A percentile compares a stretch with the other conserved stretches of the same genome.
phyloP scores from a whole-genome alignment of 2,888 invertebrate species.

The Coenonympha arcania region DNA sequence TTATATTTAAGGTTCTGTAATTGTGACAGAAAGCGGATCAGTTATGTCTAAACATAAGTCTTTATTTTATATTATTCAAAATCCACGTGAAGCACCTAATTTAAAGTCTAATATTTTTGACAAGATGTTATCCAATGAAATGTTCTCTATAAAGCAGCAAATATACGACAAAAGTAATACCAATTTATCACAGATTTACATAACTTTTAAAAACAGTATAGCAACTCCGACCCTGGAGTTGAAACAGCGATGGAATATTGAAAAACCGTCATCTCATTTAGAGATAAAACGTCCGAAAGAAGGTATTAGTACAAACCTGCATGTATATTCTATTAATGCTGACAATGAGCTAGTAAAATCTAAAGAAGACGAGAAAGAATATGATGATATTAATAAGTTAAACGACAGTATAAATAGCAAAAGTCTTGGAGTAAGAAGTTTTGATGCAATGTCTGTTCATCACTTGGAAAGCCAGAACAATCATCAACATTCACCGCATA shows the following conservation, averaged over 20 bases:
- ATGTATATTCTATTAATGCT: background rate
- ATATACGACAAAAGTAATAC: slow-evolving; percentile 41
- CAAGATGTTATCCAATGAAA: slow-evolving; percentile 55
- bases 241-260: slow-evolving; percentile 50
- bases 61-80: slow-evolving; percentile 6
- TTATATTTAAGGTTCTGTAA: slow-evolving; percentile 19
- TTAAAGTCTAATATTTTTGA: slow-evolving; percentile 51
- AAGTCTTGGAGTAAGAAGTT: slow-evolving; percentile 50
- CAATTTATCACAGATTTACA: slow-evolving; percentile 30
- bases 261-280: slow-evolving; percentile 32
- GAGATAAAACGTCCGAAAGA: slow-evolving; percentile 14
- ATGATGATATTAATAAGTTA: slow-evolving; percentile 8
- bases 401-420: slow-evolving; percentile 34
- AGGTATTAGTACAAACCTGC: slow-evolving; percentile 5
- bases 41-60: slow-evolving; percentile 8
- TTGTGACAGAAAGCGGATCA: slow-evolving; percentile 4
- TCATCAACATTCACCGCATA: slow-evolving; percentile 20
- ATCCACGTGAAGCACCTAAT: slow-evolving; percentile 31
- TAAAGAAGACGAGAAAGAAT: slow-evolving; percentile 14
- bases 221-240: slow-evolving; percentile 45
- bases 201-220: slow-evolving; percentile 32
- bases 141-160: slow-evolving; percentile 49
- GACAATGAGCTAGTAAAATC: background rate
- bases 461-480: slow-evolving; percentile 6
- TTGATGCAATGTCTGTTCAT: slow-evolving; percentile 23